A percentile compares a stretch with the other conserved stretches of the same genome.
Evolutionary conservation across 37 sponge, comb jelly and placozoan genomes (phyloP).

Genomic region (Crambe crambe): DNA sequence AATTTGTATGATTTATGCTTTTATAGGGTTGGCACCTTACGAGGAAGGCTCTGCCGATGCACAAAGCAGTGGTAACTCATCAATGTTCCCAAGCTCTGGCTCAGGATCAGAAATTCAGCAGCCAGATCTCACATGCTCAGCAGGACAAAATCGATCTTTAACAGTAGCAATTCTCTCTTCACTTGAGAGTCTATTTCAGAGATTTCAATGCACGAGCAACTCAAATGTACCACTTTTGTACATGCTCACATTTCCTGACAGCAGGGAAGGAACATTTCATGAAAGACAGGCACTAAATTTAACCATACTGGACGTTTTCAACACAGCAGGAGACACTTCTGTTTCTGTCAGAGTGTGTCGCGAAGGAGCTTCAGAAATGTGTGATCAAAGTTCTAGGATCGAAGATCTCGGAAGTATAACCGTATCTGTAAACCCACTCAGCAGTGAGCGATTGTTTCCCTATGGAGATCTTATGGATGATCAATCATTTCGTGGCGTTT

Average conservation of each 20-base stretch:
- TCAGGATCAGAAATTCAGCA: too few relatives aligned
- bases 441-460: slow-evolving; percentile 21
- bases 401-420: neutral
- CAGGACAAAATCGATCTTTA: neutral
- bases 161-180: neutral
- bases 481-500: neutral
- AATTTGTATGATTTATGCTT: too few relatives aligned
- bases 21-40: too few relatives aligned
- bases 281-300: neutral
- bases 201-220: neutral
- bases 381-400: neutral
- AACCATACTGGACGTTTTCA: neutral
- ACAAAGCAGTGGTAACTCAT: too few relatives aligned
- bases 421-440: neutral
- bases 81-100: too few relatives aligned
- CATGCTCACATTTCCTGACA: neutral
- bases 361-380: neutral
- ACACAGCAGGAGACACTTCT: neutral
- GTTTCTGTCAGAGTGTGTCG: neutral
- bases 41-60: too few relatives aligned
- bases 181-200: neutral
- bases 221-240: neutral
- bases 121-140: neutral
- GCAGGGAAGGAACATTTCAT: neutral
- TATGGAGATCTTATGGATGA: neutral